Evolutionary conservation across 2,888 invertebrate species (phyloP).

Genomic region (Nezara viridula): DNA sequence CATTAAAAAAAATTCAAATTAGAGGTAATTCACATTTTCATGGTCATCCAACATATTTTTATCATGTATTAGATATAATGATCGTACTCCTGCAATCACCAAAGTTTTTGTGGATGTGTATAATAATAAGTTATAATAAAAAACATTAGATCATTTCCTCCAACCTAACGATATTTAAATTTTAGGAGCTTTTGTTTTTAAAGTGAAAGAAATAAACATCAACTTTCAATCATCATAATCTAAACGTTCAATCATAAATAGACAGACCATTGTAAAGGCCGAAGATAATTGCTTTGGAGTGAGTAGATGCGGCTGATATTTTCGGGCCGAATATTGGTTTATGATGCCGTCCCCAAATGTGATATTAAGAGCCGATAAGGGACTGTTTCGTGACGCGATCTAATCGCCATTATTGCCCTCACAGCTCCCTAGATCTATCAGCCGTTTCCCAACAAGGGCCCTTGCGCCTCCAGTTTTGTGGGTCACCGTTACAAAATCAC

Average conservation of each 20-base stretch:
- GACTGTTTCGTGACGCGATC: slow-evolving; percentile 39
- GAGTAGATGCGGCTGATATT: slow-evolving; percentile 5
- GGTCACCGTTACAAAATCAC: slow-evolving; percentile 6
- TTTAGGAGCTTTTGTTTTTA: not conserved
- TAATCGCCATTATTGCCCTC: slow-evolving; percentile 7
- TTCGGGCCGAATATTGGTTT: slow-evolving; percentile 18
- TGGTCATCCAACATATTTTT: no score
- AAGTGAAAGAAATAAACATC: not conserved
- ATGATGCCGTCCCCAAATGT: slow-evolving; percentile 19
- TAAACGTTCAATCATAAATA: not conserved
- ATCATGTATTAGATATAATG: no score
- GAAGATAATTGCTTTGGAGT: not conserved
- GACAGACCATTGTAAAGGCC: not conserved
- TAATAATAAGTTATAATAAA: no score
- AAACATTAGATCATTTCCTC: no score
- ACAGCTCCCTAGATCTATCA: not conserved
- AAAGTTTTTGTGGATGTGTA: no score
- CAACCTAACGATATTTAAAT: not conserved
- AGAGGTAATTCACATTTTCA: no score
- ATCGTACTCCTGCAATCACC: no score
- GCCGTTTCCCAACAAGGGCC: not conserved
- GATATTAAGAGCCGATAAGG: not conserved
- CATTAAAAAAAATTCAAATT: no score
- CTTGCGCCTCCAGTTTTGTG: not conserved
- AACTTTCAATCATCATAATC: not conserved